Evolutionary conservation across 2,797 vertebrate genomes (phyloP).

Genomic region (Falco concolor): DNA sequence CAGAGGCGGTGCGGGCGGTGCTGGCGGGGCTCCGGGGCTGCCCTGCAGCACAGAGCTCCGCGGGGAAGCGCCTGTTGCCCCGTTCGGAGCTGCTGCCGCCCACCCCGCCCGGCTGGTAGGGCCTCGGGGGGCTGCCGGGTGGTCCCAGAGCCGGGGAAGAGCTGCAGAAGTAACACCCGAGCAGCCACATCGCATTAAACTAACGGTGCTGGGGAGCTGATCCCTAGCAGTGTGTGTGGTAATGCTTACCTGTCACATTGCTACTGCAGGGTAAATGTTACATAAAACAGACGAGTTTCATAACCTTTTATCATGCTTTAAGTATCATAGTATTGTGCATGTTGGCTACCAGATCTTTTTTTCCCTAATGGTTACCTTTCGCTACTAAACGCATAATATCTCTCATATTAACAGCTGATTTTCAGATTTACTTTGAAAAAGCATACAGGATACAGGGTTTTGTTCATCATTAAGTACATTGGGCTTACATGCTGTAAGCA

Average conservation of each 20-base stretch:
- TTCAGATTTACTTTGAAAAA: not conserved
- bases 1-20: not conserved
- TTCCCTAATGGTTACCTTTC: not conserved
- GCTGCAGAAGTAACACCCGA: not conserved
- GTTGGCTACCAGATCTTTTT: not conserved
- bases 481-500: too few relatives aligned
- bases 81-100: accelerated
- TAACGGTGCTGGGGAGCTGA: too few relatives aligned
- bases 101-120: accelerated
- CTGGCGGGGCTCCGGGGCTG: not conserved
- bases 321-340: accelerated
- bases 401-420: not conserved
- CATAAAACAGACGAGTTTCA: not conserved
- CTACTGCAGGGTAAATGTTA: not conserved
- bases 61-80: not conserved
- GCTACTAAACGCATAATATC: not conserved
- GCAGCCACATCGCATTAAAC: too few relatives aligned
- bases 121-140: accelerated
- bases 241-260: accelerated
- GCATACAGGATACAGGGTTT: accelerated
- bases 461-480: not conserved
- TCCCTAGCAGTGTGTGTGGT: not conserved
- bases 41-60: accelerated
- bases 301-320: not conserved
- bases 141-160: not conserved